Evolutionary conservation across 2,113 vertebrate species (phyloP).

Genomic region (Notechis scutatus): DNA sequence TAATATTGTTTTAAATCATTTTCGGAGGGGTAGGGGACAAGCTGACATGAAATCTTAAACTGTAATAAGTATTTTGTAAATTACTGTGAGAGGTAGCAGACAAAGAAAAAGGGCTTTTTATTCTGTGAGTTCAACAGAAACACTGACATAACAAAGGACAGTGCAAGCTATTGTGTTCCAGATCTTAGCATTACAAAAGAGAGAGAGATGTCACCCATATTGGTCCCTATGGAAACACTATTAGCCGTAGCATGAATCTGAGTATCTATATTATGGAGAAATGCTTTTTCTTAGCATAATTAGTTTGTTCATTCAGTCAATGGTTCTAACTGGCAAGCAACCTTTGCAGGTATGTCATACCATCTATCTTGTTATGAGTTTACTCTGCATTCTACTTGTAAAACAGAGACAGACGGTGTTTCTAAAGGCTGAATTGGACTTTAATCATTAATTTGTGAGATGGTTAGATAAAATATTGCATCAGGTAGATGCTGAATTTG

Average conservation of each 20-base stretch:
- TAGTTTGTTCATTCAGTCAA: conserved; percentile 40
- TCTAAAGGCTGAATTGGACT: conserved; percentile 54
- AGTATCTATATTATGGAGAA: conserved; percentile 21
- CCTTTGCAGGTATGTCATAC: not conserved
- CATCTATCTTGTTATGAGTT: conserved; percentile 5
- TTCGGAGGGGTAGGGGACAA: conserved; percentile 22
- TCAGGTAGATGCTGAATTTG: conserved; percentile 29
- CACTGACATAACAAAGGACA: conserved; percentile 51
- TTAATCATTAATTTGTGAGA: conserved; percentile 57
- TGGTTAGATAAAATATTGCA: conserved; percentile 32
- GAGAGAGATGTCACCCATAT: conserved; percentile 8
- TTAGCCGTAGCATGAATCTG: conserved; percentile 35
- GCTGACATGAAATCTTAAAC: conserved; percentile 56
- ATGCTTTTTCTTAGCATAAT: conserved; percentile 9
- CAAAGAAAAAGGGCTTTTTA: conserved; percentile 54
- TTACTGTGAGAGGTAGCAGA: conserved; percentile 47
- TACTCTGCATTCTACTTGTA: not conserved
- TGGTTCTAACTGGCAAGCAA: conserved; percentile 38
- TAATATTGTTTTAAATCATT: conserved; percentile 72
- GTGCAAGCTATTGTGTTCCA: conserved; percentile 31
- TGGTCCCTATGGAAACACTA: conserved; percentile 32
- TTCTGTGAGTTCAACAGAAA: conserved; percentile 50
- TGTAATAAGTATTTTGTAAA: conserved; percentile 63
- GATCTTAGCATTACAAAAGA: conserved; percentile 38
- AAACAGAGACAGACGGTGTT: not conserved